A percentile compares a stretch with the other conserved stretches of the same genome.
Evolutionary conservation across 2,113 vertebrate genomes (phyloP).

Genomic region (Cottus gobio): DNA sequence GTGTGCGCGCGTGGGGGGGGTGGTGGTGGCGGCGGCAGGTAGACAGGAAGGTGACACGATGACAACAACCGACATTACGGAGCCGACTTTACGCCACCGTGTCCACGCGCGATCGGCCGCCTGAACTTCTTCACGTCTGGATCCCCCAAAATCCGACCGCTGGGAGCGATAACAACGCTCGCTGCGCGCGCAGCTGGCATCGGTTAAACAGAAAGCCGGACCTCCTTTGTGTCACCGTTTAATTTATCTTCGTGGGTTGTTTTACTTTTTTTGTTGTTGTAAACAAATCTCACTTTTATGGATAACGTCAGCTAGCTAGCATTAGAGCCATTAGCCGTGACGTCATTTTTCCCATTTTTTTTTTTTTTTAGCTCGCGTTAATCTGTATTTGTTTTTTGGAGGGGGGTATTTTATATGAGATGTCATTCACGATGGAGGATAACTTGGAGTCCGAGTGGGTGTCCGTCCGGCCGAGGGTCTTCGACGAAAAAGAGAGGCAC

Average conservation of each 20-base stretch:
- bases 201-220: constrained; percentile 51
- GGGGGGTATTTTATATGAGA: constrained; percentile 57
- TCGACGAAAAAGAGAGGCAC: constrained; percentile 93
- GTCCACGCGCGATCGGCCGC: constrained; percentile 11
- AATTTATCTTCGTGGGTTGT: background rate
- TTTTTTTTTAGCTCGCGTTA: background rate
- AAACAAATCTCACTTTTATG: no score
- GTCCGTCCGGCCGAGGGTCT: constrained; percentile 91
- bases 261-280: no score
- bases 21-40: background rate
- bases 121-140: constrained; percentile 47
- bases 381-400: constrained; percentile 4
- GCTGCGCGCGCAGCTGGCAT: constrained; percentile 40
- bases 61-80: constrained; percentile 54
- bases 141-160: constrained; percentile 5
- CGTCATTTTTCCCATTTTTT: background rate
- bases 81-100: background rate
- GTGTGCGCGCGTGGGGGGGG: no score
- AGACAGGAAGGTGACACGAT: constrained; percentile 59
- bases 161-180: constrained; percentile 4
- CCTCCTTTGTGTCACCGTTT: constrained; percentile 51
- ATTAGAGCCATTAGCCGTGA: constrained; percentile 42
- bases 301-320: background rate
- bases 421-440: constrained; percentile 94
- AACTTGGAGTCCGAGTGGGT: constrained; percentile 95